These are phyloP conservation scores for Eupeodes corollae DNA, from an alignment of 1,140 invertebrate genomes.

Conservation along the genomic window DNA sequence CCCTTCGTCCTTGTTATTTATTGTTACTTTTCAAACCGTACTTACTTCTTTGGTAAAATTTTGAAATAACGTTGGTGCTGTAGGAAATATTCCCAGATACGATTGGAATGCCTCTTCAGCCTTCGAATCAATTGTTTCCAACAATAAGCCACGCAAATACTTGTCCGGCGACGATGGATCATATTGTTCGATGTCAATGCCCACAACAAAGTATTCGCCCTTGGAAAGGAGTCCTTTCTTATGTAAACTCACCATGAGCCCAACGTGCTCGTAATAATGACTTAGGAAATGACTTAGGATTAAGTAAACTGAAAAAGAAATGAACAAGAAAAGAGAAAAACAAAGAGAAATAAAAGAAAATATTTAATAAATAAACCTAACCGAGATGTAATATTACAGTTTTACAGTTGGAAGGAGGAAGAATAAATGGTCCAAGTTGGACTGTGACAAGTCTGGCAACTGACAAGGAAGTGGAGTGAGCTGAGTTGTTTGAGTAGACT, in stretches of 20 bases:
- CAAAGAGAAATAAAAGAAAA: background rate
- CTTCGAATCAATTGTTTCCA: constrained; percentile 41
- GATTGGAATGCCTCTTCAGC: constrained; percentile 48
- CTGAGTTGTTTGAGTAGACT: too few relatives aligned
- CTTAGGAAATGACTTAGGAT: constrained; percentile 83
- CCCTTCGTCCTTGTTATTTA: too few relatives aligned
- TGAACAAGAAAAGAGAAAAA: background rate
- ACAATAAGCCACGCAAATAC: constrained; percentile 61
- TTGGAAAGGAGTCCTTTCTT: constrained; percentile 69
- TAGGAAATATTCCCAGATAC: constrained; percentile 63
- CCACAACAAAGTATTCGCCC: constrained; percentile 69
- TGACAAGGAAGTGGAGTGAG: too few relatives aligned
- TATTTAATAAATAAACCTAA: too few relatives aligned
- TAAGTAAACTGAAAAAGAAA: constrained; percentile 67
- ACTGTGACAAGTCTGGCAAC: too few relatives aligned
- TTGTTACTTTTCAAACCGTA: constrained; percentile 4
- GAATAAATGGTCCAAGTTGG: too few relatives aligned
- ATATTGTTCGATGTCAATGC: constrained; percentile 81
- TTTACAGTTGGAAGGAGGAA: too few relatives aligned
- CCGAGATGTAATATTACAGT: too few relatives aligned
- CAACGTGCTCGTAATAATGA: constrained; percentile 75
- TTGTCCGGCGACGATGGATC: constrained; percentile 58
- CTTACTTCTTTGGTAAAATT: constrained; percentile 53
- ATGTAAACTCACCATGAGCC: constrained; percentile 69
- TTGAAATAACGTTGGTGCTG: constrained; percentile 56